Conservation (phyloP, 2,888 invertebrate genomes). For the Aelia acuminata region DNA sequence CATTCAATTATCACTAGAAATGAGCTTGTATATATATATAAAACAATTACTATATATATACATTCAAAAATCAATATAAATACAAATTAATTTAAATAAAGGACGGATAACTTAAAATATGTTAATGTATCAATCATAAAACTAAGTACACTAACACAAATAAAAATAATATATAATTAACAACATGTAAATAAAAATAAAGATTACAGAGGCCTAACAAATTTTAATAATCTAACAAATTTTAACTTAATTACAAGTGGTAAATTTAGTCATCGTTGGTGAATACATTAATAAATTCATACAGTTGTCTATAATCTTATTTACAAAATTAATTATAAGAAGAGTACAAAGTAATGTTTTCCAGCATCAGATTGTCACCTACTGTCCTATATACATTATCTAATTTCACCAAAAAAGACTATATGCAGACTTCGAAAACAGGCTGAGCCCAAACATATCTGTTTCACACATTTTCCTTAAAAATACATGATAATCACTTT, state of each 20-base stretch:
- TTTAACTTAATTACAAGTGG: constrained; percentile 29
- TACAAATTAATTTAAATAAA: constrained; percentile 52
- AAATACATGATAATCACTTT: constrained; percentile 47
- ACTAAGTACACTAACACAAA: background rate
- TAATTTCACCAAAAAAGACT: constrained; percentile 26
- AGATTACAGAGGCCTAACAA: constrained; percentile 15
- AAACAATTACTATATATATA: background rate
- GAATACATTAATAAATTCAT: constrained; percentile 35
- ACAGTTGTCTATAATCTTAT: constrained; percentile 18
- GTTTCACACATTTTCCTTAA: constrained; percentile 20
- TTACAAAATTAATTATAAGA: constrained; percentile 23
- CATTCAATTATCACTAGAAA: constrained; percentile 53
- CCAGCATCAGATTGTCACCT: constrained; percentile 19
- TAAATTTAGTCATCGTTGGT: constrained; percentile 29
- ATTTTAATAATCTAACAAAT: constrained; percentile 24
- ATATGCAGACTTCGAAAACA: constrained; percentile 54
- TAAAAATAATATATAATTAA: constrained; percentile 36
- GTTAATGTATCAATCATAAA: constrained; percentile 47
- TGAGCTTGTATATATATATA: constrained; percentile 55
- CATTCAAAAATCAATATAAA: constrained; percentile 53
- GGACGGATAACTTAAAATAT: constrained; percentile 58
- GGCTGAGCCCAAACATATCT: background rate
- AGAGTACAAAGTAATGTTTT: constrained; percentile 38
- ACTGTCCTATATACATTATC: constrained; percentile 35
- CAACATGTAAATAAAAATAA: constrained; percentile 37